Conservation (phyloP, 2,113 vertebrate genomes). For the Alouatta palliata region DNA sequence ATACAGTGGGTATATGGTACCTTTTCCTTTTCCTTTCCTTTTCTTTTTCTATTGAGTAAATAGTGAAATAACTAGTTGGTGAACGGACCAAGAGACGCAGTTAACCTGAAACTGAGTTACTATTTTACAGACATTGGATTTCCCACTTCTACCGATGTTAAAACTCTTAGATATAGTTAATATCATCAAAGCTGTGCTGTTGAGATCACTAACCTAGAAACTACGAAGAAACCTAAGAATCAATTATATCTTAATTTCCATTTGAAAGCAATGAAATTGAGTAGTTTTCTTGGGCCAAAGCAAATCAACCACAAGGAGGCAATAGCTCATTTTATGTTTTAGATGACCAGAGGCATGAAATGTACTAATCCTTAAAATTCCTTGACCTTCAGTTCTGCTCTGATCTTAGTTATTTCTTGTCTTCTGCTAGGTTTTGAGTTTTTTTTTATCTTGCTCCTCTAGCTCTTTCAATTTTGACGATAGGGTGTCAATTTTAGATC, state of each 20-base stretch:
- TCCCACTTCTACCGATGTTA: neutral
- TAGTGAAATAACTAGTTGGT: neutral
- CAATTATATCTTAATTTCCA: neutral
- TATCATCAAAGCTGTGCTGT: neutral
- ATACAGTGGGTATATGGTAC: neutral
- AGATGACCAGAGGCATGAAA: neutral
- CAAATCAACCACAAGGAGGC: neutral
- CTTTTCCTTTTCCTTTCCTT: neutral
- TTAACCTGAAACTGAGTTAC: neutral
- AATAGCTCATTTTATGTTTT: neutral
- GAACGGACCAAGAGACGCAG: neutral
- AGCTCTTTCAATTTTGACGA: too few relatives aligned
- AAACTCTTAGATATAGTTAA: neutral
- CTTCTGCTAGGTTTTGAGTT: too few relatives aligned
- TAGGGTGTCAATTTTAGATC: too few relatives aligned
- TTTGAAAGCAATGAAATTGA: neutral
- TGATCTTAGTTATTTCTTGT: too few relatives aligned
- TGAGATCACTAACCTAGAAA: constrained; percentile 14
- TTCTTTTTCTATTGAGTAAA: neutral
- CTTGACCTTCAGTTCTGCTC: too few relatives aligned
- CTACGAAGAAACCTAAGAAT: neutral
- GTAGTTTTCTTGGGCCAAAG: neutral
- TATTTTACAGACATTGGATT: neutral
- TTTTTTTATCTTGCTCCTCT: too few relatives aligned
- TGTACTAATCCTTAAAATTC: neutral